Conservation (phyloP, 1,140 invertebrate species). For the Melitaea cinxia region DNA sequence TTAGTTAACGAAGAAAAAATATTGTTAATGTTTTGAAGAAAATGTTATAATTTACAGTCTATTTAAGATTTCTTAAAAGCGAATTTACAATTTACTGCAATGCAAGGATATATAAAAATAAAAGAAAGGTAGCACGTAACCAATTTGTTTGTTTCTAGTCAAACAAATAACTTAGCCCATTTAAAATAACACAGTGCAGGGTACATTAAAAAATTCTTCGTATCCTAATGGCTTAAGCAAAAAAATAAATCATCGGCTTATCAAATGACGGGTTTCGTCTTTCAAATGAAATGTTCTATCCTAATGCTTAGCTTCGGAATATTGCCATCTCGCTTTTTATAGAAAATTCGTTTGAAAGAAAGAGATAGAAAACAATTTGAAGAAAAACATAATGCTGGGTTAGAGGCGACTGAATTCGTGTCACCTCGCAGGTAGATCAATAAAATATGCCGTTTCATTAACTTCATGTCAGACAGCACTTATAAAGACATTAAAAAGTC, state of each 20-base stretch:
- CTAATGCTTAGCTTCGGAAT: conserved; percentile 58
- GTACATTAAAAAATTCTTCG: conserved; percentile 49
- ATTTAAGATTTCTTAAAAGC: too few species aligned
- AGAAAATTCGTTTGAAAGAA: conserved; percentile 34
- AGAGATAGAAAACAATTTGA: conserved; percentile 66
- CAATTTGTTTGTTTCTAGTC: not conserved
- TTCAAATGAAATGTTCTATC: conserved; percentile 74
- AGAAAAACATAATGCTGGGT: conserved; percentile 76
- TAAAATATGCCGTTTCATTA: conserved; percentile 79
- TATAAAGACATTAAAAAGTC: conserved; percentile 80
- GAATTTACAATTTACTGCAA: too few species aligned
- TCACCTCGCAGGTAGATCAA: conserved; percentile 79
- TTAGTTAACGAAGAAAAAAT: too few species aligned
- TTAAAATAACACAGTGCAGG: not conserved
- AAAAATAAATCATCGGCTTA: conserved; percentile 74
- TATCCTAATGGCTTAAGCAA: conserved; percentile 75
- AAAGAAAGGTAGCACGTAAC: not conserved
- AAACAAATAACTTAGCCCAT: not conserved
- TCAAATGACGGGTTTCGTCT: conserved; percentile 75
- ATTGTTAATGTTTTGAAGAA: too few species aligned
- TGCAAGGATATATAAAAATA: too few species aligned
- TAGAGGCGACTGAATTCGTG: conserved; percentile 64
- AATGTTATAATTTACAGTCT: too few species aligned
- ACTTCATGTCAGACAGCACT: conserved; percentile 72
- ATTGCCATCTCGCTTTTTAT: conserved; percentile 42